phyloP scores from a whole-genome alignment of 2,113 vertebrate species.

The Cichladusa arquata region DNA sequence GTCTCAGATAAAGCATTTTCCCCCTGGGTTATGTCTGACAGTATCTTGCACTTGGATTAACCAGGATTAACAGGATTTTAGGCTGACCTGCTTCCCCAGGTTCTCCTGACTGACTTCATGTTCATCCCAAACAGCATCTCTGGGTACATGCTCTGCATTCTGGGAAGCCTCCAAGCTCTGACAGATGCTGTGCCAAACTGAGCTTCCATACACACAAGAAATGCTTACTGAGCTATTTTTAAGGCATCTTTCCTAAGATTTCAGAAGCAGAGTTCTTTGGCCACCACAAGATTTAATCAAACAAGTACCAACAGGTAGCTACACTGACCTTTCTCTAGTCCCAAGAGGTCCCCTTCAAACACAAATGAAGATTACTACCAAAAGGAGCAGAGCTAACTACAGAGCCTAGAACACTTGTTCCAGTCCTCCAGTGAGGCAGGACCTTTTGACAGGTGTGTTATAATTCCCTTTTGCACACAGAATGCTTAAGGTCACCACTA shows the following conservation, averaged over 20 bases:
- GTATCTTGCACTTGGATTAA: neutral
- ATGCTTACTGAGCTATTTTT: neutral
- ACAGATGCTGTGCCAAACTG: neutral
- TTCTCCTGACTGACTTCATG: neutral
- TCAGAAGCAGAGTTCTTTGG: neutral
- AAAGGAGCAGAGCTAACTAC: neutral
- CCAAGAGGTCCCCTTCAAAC: neutral
- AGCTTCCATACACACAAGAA: neutral
- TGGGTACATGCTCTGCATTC: neutral
- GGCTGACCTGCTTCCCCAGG: neutral
- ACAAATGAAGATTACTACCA: neutral
- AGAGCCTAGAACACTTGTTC: neutral
- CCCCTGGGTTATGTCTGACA: neutral
- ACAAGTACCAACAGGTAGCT: neutral
- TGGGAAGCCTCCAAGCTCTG: neutral
- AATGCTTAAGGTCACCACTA: neutral
- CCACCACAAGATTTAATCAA: neutral
- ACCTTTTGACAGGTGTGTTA: neutral
- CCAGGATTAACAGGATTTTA: neutral
- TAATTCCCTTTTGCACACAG: neutral
- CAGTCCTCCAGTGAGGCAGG: neutral
- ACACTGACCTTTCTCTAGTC: neutral
- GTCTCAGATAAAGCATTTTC: neutral
- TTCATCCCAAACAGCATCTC: neutral
- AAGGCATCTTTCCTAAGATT: neutral